phyloP scores from a whole-genome alignment of 2,888 invertebrate genomes.

The Dryocosmus kuriphilus region DNA sequence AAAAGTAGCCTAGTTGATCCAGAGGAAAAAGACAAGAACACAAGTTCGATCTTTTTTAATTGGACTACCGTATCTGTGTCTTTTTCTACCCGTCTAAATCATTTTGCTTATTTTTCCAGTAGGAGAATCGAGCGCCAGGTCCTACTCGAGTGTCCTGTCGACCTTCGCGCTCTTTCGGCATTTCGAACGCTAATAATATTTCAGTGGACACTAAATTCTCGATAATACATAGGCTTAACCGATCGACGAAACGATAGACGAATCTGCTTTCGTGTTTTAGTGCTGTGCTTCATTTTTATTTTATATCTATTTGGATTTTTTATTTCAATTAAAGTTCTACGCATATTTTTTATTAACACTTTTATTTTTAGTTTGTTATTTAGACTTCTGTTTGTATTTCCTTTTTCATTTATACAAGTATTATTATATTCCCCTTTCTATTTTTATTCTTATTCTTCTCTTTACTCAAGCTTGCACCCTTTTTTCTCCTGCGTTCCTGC shows the following conservation, averaged over 20 bases:
- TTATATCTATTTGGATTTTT: not conserved
- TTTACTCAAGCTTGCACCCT: slow-evolving; percentile 7
- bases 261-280: slow-evolving; percentile 11
- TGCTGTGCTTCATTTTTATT: not conserved
- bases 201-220: slow-evolving; percentile 31
- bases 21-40: not conserved
- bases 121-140: slow-evolving; percentile 44
- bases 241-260: slow-evolving; percentile 13
- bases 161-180: slow-evolving; percentile 57
- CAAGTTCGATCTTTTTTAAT: slow-evolving; percentile 23
- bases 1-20: not conserved
- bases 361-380: not conserved
- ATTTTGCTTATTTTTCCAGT: slow-evolving; percentile 47
- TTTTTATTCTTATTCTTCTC: not conserved
- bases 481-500: slow-evolving; percentile 4
- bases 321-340: not conserved
- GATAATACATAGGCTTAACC: slow-evolving; percentile 33
- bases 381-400: not conserved
- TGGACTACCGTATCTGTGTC: slow-evolving; percentile 35
- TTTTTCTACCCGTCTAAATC: slow-evolving; percentile 13
- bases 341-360: too few relatives aligned
- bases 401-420: not conserved
- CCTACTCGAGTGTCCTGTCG: slow-evolving; percentile 47
- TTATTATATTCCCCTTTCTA: not conserved
- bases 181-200: slow-evolving; percentile 54